phyloP scores from a whole-genome alignment of 2,113 vertebrate species.

The Anarhynchus alexandrinus region DNA sequence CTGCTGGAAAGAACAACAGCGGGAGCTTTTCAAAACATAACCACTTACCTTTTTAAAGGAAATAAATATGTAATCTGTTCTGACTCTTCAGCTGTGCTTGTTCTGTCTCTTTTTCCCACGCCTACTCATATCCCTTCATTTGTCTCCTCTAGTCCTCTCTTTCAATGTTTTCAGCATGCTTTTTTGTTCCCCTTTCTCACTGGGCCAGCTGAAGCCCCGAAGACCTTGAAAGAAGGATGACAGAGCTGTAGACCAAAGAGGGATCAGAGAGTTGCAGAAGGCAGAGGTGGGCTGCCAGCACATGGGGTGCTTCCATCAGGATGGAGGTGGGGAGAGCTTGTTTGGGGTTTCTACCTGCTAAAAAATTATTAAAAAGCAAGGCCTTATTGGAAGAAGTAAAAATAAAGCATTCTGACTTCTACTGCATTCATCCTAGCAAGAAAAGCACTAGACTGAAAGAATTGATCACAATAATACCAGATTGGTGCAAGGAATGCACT shows the following conservation, averaged over 20 bases:
- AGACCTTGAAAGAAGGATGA: neutral
- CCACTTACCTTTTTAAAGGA: slow-evolving; percentile 55
- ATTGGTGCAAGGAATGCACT: neutral
- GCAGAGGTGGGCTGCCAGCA: neutral
- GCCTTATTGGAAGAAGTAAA: neutral
- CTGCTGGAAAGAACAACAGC: slow-evolving; percentile 33
- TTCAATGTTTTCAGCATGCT: neutral
- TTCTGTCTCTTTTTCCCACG: slow-evolving; percentile 32
- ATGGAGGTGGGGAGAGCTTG: neutral
- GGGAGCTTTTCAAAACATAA: slow-evolving; percentile 52
- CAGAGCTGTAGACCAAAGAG: neutral
- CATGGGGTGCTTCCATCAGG: neutral
- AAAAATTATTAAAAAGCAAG: neutral
- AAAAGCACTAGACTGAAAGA: neutral
- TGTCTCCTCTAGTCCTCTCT: neutral
- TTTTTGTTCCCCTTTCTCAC: neutral
- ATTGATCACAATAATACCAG: neutral
- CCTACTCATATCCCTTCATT: slow-evolving; percentile 8
- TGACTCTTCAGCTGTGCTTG: slow-evolving; percentile 16
- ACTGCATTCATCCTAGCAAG: neutral
- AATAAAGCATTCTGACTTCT: neutral
- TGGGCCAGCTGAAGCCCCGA: neutral
- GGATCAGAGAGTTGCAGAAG: neutral
- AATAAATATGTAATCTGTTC: slow-evolving; percentile 44
- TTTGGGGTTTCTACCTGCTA: neutral